These are phyloP conservation scores for Alethe diademata DNA, from an alignment of 2,113 vertebrate genomes.

Conservation along the genomic window DNA sequence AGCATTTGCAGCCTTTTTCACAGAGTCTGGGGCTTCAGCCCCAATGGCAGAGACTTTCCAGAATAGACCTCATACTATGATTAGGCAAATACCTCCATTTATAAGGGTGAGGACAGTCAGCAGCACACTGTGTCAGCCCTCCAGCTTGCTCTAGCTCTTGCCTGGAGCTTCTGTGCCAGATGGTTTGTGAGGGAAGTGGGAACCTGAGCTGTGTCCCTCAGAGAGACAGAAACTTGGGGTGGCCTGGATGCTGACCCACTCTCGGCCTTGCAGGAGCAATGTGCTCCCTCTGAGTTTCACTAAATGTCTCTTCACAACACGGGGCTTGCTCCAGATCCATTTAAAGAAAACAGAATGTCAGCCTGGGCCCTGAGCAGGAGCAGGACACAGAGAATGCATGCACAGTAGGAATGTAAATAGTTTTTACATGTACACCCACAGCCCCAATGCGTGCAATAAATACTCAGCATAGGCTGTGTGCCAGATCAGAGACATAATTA, in stretches of 20 bases:
- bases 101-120: neutral
- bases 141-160: neutral
- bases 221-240: neutral
- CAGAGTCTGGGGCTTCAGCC: neutral
- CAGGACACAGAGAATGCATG: neutral
- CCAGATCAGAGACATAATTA: conserved; percentile 31
- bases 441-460: neutral
- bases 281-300: neutral
- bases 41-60: neutral
- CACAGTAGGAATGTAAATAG: neutral
- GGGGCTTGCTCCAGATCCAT: neutral
- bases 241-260: neutral
- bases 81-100: neutral
- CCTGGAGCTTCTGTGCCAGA: neutral
- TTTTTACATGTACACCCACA: conserved; percentile 1
- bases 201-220: neutral
- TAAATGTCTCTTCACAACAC: neutral
- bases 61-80: neutral
- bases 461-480: neutral
- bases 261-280: neutral
- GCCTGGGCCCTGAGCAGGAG: neutral
- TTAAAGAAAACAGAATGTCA: neutral
- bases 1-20: neutral
- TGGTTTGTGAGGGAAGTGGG: neutral
- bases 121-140: fast-evolving